Base-by-base conservation (phyloP, 2,113 vertebrate species). In the Clinocottus analis region DNA sequence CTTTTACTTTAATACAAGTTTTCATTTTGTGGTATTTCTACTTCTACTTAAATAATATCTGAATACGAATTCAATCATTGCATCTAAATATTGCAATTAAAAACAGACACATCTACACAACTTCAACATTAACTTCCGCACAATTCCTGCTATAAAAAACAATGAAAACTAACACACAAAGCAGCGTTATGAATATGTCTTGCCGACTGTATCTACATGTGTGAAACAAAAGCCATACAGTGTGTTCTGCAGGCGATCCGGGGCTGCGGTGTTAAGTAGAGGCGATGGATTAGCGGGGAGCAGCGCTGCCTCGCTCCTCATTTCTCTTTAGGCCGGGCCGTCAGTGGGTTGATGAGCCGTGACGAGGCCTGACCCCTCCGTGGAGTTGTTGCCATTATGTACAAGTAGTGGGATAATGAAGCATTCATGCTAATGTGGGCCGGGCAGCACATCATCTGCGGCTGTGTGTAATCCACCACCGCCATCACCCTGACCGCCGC, bases 361-460 rank as follows among this genome's bases (percentile, higher is more conserved):
- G 93, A 85, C 89, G 87, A 91, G 90, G 85, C 92, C 93, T 94
- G 94, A 94, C 94, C 94, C 93, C 93, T 94, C 93, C 47, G 89
- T 93, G 93, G 93, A 91, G 91, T 92, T 92, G 90, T 94, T 94
- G 92, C 93, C 93, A 95, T 95, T 95, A 95, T 93, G 92, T 94
- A 95, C 94, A 94, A 94, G 93, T 91, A 91, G 87, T 86, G 91
- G 90, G 92, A 95, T 96, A 96, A 96, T 95, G 95, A 95, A 93
- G 95, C 93, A 91, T 95, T 93, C 91, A 94, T 95, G 93, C 92
- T 95, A 95, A 95, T 95, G 94, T 91, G 66, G 86, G 81, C 84
- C 62, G 62, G 76, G 83, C 85, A 84, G 87, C 87, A 87, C 90
- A 93, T 94, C 89, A 93, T 94, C 92, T 90, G 89, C 23, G 73